A percentile compares a stretch with the other conserved stretches of the same genome.
phyloP scores from a whole-genome alignment of 2,113 vertebrate species.

The Microcebus tavaratra region DNA sequence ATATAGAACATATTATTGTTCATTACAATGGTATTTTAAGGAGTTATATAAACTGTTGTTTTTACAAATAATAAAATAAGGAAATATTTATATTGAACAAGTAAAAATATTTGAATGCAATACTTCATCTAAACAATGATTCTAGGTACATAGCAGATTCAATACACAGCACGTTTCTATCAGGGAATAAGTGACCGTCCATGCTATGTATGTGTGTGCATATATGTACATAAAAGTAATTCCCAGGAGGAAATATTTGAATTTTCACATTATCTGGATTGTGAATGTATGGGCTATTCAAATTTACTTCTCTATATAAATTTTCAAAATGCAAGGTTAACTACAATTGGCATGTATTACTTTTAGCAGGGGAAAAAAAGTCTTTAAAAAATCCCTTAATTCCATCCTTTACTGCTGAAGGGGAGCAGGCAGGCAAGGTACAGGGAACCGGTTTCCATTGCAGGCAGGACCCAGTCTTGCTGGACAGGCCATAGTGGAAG shows the following conservation, averaged over 20 bases:
- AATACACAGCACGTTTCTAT: neutral
- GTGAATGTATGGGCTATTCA: neutral
- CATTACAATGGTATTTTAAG: neutral
- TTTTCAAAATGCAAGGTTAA: neutral
- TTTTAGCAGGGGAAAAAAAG: neutral
- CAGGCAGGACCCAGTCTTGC: too few relatives aligned
- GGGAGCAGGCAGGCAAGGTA: neutral
- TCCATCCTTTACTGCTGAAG: neutral
- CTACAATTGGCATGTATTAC: neutral
- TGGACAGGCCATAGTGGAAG: too few relatives aligned
- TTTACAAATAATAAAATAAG: neutral
- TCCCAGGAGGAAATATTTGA: neutral
- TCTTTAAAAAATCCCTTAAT: neutral
- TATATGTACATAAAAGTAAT: neutral
- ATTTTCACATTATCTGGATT: neutral
- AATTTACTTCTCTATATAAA: neutral
- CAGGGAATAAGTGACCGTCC: too few relatives aligned
- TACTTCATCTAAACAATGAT: neutral
- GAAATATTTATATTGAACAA: neutral
- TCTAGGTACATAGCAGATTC: neutral
- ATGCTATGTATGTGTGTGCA: rapidly evolving
- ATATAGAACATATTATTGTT: neutral
- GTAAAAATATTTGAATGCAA: neutral
- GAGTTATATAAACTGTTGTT: neutral
- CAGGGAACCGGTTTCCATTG: too few relatives aligned